These are phyloP conservation scores for Xestobium rufovillosum DNA, from an alignment of 2,888 invertebrate species.

Conservation along the genomic window DNA sequence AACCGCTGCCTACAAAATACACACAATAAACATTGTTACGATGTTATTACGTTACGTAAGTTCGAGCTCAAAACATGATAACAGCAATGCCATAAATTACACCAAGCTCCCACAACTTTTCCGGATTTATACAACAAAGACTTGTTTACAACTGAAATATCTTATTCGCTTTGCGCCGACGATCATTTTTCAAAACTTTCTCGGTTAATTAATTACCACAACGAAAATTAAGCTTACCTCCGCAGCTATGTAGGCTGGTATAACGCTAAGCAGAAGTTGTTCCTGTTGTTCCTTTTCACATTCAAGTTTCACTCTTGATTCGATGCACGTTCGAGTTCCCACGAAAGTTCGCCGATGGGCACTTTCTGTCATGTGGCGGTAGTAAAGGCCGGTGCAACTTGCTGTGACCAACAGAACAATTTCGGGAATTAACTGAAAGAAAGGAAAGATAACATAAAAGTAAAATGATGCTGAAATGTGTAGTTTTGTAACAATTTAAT, in stretches of 20 bases:
- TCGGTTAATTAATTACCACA: too few relatives aligned
- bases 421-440: conserved; percentile 66
- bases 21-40: too few relatives aligned
- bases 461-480: conserved; percentile 6
- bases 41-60: too few relatives aligned
- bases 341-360: conserved; percentile 84
- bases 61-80: too few relatives aligned
- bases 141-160: too few relatives aligned
- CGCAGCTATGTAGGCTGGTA: conserved; percentile 90
- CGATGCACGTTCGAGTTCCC: conserved; percentile 83
- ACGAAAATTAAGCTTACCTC: conserved; percentile 72
- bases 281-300: conserved; percentile 92
- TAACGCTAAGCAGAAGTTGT: conserved; percentile 82
- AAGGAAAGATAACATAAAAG: conserved; percentile 7
- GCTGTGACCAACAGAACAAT: conserved; percentile 69
- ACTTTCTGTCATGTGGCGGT: conserved; percentile 78
- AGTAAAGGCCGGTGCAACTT: conserved; percentile 78
- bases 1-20: too few relatives aligned
- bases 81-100: too few relatives aligned
- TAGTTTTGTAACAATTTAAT: conserved; percentile 3
- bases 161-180: too few relatives aligned
- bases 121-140: too few relatives aligned
- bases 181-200: too few relatives aligned
- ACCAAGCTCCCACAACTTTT: too few relatives aligned
- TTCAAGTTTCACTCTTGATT: conserved; percentile 85